Evolutionary conservation across 2,113 vertebrate species (phyloP).

Genomic region (Bolborhynchus lineola): DNA sequence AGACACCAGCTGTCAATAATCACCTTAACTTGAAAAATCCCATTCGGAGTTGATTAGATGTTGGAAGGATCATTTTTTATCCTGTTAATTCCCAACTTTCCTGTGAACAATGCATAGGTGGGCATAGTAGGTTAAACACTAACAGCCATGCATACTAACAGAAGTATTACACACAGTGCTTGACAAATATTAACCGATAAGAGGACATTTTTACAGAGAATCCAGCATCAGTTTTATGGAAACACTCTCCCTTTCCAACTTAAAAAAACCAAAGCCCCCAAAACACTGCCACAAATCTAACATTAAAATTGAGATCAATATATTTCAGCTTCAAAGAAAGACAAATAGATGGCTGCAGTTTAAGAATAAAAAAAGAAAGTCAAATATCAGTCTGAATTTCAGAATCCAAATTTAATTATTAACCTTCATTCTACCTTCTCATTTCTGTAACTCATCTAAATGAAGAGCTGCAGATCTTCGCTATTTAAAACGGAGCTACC

Average conservation of each 20-base stretch:
- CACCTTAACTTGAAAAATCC: background rate
- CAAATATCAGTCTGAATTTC: background rate
- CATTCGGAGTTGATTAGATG: background rate
- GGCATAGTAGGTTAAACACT: background rate
- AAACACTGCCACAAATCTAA: background rate
- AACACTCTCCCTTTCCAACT: background rate
- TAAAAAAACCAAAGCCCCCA: background rate
- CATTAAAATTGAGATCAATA: background rate
- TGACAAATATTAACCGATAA: background rate
- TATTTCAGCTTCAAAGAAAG: background rate
- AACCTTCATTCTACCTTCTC: background rate
- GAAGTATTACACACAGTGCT: background rate
- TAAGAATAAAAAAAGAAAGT: background rate
- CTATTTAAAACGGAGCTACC: background rate
- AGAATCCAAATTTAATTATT: constrained; percentile 21
- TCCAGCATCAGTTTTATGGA: background rate
- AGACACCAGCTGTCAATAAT: background rate
- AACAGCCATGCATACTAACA: background rate
- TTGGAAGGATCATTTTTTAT: background rate
- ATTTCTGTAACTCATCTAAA: background rate
- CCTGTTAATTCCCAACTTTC: background rate
- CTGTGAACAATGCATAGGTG: background rate
- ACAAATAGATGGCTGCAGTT: background rate
- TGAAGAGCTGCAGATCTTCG: background rate
- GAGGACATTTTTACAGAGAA: background rate